A percentile compares a stretch with the other conserved stretches of the same genome.
These are phyloP conservation scores for Stramonita haemastoma DNA, from an alignment of 2,888 invertebrate species.

Conservation along the genomic window DNA sequence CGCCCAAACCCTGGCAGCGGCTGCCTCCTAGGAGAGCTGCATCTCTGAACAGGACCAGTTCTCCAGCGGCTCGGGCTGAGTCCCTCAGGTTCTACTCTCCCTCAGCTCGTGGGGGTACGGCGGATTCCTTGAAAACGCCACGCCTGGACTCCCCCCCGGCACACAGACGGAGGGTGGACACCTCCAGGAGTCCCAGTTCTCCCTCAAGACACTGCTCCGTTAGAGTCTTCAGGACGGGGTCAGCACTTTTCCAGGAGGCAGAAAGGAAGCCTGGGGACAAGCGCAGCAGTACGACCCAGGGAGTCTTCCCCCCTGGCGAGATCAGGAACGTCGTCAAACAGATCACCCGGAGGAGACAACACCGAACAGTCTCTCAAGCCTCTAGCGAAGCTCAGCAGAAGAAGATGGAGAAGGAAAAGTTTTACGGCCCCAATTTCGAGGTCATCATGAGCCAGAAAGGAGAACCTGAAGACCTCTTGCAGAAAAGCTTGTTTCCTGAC, in stretches of 20 bases:
- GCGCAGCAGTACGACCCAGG: not conserved
- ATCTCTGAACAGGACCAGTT: not conserved
- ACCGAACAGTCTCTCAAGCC: not conserved
- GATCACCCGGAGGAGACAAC: not conserved
- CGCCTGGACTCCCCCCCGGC: not conserved
- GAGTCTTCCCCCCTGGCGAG: not conserved
- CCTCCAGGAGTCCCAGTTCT: not conserved
- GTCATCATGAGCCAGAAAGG: constrained; percentile 36
- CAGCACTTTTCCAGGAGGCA: not conserved
- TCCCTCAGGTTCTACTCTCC: constrained; percentile 15
- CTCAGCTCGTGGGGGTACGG: not conserved
- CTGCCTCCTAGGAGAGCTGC: not conserved
- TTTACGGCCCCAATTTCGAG: constrained; percentile 33
- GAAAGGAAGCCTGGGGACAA: constrained; percentile 9
- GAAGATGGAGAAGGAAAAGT: not conserved
- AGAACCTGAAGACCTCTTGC: constrained; percentile 21
- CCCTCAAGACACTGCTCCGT: not conserved
- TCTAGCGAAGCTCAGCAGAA: not conserved
- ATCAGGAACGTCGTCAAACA: not conserved
- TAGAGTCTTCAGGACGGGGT: not conserved
- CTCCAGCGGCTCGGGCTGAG: not conserved
- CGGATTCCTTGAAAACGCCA: not conserved
- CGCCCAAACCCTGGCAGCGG: not conserved
- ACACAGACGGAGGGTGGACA: not conserved
- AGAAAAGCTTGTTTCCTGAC: constrained; percentile 5